A percentile compares a stretch with the other conserved stretches of the same genome.
These are phyloP conservation scores for Metopolophium dirhodum DNA, from an alignment of 1,140 invertebrate species.

Conservation along the genomic window DNA sequence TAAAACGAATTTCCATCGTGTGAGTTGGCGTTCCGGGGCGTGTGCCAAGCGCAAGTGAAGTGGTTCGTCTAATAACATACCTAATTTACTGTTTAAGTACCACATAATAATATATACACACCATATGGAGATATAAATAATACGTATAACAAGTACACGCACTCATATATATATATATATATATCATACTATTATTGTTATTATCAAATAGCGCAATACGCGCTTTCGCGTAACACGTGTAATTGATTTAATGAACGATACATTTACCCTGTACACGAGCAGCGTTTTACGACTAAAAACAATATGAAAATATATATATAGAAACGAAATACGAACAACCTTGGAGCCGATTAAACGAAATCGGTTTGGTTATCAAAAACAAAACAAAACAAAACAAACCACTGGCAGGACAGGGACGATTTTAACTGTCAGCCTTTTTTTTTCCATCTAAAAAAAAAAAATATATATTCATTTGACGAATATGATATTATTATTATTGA, in stretches of 20 bases:
- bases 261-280: not conserved
- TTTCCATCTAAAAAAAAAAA: not conserved
- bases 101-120: not conserved
- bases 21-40: not conserved
- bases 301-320: not conserved
- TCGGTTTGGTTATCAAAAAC: not conserved
- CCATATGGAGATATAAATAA: not conserved
- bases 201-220: not conserved
- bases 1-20: slow-evolving; percentile 12
- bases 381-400: not conserved
- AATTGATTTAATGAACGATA: not conserved
- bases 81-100: slow-evolving; percentile 13
- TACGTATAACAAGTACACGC: not conserved
- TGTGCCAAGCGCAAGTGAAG: not conserved
- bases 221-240: not conserved
- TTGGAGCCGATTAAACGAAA: not conserved
- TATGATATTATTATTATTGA: slow-evolving; percentile 6
- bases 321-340: not conserved
- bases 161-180: not conserved
- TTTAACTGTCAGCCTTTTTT: not conserved
- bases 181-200: not conserved
- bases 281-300: not conserved
- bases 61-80: not conserved
- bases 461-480: slow-evolving; percentile 16
- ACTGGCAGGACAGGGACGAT: not conserved